Conservation (phyloP, 2,888 invertebrate species). For the Cheilosia scutellata region DNA sequence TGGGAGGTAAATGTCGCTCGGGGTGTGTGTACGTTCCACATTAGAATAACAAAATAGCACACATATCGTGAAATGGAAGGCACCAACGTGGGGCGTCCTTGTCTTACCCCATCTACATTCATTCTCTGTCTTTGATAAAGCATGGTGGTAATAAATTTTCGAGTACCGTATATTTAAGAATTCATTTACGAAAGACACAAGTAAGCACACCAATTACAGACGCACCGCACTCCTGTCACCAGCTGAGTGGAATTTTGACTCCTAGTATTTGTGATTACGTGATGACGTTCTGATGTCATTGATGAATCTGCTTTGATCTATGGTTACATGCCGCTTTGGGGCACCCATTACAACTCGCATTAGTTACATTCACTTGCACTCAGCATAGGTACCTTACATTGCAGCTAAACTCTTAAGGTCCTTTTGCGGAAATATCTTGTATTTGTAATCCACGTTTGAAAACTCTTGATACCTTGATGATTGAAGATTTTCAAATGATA, state of each 20-base stretch:
- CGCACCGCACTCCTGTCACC: constrained; percentile 30
- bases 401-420: not conserved
- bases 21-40: constrained; percentile 38
- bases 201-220: constrained; percentile 74
- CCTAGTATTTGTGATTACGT: constrained; percentile 63
- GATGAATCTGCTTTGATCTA: constrained; percentile 68
- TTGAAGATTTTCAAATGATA: constrained; percentile 55
- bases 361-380: not conserved
- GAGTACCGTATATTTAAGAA: constrained; percentile 72
- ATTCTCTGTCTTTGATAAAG: not conserved
- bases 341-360: constrained; percentile 34
- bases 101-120: constrained; percentile 26
- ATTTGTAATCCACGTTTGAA: constrained; percentile 40
- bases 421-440: constrained; percentile 18
- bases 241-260: constrained; percentile 56
- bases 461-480: constrained; percentile 67
- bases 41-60: constrained; percentile 69
- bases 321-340: constrained; percentile 65
- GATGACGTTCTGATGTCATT: constrained; percentile 71
- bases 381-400: not conserved
- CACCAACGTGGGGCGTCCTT: constrained; percentile 9
- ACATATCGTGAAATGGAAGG: constrained; percentile 35
- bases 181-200: constrained; percentile 74
- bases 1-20: not conserved
- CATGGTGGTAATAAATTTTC: constrained; percentile 60